These are phyloP conservation scores for Peromyscus californicus DNA, from an alignment of 2,113 vertebrate genomes.

Conservation along the genomic window DNA sequence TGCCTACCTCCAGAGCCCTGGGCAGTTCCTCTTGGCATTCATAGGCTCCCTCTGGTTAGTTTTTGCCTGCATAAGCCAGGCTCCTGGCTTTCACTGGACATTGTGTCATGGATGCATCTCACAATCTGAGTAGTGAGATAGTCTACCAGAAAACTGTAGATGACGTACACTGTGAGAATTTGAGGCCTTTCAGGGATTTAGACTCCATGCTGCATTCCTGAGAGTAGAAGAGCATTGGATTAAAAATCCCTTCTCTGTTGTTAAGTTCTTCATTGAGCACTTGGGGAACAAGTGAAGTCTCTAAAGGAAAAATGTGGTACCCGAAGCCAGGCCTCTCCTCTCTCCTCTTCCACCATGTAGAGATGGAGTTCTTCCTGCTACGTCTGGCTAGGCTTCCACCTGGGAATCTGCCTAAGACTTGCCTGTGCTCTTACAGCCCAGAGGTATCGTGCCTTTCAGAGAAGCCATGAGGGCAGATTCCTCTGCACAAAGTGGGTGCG, in stretches of 20 bases:
- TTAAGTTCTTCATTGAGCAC: neutral
- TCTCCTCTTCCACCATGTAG: neutral
- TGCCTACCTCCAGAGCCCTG: neutral
- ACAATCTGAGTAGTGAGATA: neutral
- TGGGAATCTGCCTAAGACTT: neutral
- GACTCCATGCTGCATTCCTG: neutral
- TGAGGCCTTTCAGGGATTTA: neutral
- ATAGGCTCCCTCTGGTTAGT: neutral
- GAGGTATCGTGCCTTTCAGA: neutral
- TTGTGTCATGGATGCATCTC: neutral
- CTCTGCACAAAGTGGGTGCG: no score
- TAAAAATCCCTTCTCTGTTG: neutral
- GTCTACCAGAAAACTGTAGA: neutral
- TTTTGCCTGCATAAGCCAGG: neutral
- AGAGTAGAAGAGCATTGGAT: neutral
- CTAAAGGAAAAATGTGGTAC: neutral
- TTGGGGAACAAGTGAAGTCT: neutral
- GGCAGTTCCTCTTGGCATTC: neutral
- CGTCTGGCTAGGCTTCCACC: neutral
- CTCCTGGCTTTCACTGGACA: neutral
- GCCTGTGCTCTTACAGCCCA: neutral
- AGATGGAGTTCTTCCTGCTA: neutral
- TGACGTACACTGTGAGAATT: neutral
- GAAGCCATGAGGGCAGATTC: neutral
- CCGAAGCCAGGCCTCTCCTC: neutral